Evolutionary conservation across 1,140 invertebrate genomes (phyloP), one percentile per base, ranked within the genome.

Genomic region (Diabrotica virgifera): DNA sequence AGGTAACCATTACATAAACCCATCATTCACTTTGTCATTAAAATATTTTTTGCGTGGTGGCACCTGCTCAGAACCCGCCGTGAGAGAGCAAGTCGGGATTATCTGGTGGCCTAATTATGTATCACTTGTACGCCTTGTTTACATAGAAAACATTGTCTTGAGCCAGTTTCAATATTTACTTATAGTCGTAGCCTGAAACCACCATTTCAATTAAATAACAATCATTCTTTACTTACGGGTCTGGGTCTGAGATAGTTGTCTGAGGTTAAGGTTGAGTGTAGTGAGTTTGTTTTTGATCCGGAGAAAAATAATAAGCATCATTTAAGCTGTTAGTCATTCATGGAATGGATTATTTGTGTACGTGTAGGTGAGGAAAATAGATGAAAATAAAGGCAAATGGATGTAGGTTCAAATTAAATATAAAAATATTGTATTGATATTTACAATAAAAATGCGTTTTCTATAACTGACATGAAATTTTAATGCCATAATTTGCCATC

Each of bases 271-370:
- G 40, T 46, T 5, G 1, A n/a, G n/a, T 6, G 40, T 46, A 46
- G n/a, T 46, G n/a, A 46, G n/a, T 46, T 46, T 46, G 40, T 46
- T 46, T 46, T 46, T 46, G 40, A 46, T 46, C n/a, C 40, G n/a
- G 40, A 10, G 8, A 10, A 46, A 46, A 8, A 46, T 46, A 46
- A 46, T 46, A 46, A 46, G 40, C 52, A 40, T 9, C 6, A 50
- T 62, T 24, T 24, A 24, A 24, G 24, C 24, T 24, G 24, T 24
- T 24, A 24, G 24, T 24, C 24, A 24, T 24, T 24, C 24, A 24
- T 24, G 24, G 24, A 24, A 24, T 24, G 24, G 24, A 24, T 24
- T 24, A 24, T 24, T 24, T 24, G 24, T 24, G 24, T 24, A 24
- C 1, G 24, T 24, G 24, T 24, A 24, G 24, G 24, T 24, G 24